Percentiles rank a stretch among this genome's conserved stretches.
Evolutionary conservation across 2,113 vertebrate genomes (phyloP).

Genomic region (Rhea americana): DNA sequence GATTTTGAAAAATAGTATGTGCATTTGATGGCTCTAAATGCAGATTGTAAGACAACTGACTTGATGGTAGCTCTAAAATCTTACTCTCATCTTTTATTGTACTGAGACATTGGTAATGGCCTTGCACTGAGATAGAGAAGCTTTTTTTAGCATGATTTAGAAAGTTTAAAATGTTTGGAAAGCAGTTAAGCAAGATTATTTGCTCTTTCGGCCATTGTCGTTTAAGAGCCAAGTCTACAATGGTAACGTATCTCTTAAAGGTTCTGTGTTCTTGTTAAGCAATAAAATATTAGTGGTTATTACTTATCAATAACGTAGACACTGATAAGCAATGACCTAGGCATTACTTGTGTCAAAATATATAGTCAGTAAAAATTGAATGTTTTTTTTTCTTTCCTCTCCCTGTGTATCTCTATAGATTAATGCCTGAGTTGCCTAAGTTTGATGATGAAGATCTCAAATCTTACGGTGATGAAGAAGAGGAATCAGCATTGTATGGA

Average conservation of each 20-base stretch:
- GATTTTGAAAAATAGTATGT: background rate
- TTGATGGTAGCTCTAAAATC: background rate
- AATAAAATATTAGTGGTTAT: background rate
- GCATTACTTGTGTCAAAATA: background rate
- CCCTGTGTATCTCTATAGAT: conserved; percentile 62
- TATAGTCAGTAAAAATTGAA: background rate
- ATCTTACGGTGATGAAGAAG: conserved; percentile 87
- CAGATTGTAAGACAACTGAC: background rate
- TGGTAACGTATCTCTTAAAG: background rate
- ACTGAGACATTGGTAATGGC: background rate
- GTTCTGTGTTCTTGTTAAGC: background rate
- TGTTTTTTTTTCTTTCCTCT: background rate
- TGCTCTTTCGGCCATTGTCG: background rate
- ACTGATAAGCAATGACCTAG: background rate
- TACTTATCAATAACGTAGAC: background rate
- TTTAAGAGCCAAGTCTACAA: background rate
- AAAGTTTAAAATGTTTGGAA: background rate
- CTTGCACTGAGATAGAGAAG: background rate
- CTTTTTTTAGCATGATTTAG: background rate
- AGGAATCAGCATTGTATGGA: conserved; percentile 90
- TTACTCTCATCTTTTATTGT: background rate
- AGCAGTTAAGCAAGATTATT: background rate
- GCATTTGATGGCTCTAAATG: background rate
- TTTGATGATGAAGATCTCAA: conserved; percentile 89
- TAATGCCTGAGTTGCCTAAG: conserved; percentile 92